Evolutionary conservation across 2,888 invertebrate genomes (phyloP).

Genomic region (Mesodorylaimus sp.): DNA sequence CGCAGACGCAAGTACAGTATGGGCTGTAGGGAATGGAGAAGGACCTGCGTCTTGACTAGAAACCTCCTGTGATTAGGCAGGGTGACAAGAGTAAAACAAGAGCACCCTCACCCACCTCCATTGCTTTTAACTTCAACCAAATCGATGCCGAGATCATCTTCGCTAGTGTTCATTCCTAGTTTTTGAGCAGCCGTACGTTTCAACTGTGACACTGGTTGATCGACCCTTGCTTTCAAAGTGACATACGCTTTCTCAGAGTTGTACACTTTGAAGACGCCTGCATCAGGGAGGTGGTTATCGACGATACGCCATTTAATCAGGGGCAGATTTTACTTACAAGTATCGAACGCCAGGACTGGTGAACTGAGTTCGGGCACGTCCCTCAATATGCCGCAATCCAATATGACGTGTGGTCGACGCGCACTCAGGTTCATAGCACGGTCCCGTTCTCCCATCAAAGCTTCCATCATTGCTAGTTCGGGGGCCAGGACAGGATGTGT

Average conservation of each 20-base stretch:
- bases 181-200: constrained; percentile 54
- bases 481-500: constrained; percentile 49
- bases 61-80: no score
- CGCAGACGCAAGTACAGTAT: neutral
- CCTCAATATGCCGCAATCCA: constrained; percentile 23
- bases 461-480: constrained; percentile 44
- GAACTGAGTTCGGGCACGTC: constrained; percentile 20
- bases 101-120: constrained; percentile 38
- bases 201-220: constrained; percentile 51
- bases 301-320: neutral
- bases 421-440: constrained; percentile 13
- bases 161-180: constrained; percentile 43
- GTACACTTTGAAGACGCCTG: constrained; percentile 58
- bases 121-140: constrained; percentile 53
- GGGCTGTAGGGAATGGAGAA: no score
- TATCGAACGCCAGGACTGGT: constrained; percentile 24
- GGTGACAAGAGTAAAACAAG: no score
- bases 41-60: no score
- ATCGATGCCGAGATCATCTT: constrained; percentile 46
- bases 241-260: constrained; percentile 64
- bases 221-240: constrained; percentile 51
- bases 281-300: neutral
- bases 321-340: constrained; percentile 3
- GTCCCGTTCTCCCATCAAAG: constrained; percentile 20
- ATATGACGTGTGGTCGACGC: constrained; percentile 16